These are phyloP conservation scores for Oenanthe melanoleuca DNA, from an alignment of 2,113 vertebrate genomes.

Conservation along the genomic window DNA sequence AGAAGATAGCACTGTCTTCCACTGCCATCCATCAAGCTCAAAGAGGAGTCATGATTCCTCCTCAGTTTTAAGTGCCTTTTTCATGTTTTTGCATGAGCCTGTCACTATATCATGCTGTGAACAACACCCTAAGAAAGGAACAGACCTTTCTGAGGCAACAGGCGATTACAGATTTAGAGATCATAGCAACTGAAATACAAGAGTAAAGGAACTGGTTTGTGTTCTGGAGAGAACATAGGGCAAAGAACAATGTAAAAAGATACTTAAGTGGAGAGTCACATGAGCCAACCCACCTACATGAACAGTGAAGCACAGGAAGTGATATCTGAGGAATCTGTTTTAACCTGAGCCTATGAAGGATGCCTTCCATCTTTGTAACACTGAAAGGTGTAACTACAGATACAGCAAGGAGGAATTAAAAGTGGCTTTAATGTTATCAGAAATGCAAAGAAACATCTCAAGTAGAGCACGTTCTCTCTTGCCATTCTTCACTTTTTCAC, in stretches of 20 bases:
- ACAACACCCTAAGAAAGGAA: background rate
- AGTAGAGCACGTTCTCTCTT: background rate
- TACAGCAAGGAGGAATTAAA: background rate
- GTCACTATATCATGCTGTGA: background rate
- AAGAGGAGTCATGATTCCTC: background rate
- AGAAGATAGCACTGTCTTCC: background rate
- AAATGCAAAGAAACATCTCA: background rate
- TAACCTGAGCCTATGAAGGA: background rate
- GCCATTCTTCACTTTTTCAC: background rate
- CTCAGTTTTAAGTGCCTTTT: background rate
- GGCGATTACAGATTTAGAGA: background rate
- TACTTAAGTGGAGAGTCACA: background rate
- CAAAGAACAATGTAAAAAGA: background rate
- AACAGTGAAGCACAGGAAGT: background rate
- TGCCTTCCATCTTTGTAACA: background rate
- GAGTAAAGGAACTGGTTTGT: background rate
- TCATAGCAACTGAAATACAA: background rate
- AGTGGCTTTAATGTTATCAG: background rate
- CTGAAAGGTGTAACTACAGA: background rate
- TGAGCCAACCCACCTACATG: background rate
- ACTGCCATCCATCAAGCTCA: background rate
- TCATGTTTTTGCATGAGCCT: background rate
- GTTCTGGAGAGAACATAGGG: background rate
- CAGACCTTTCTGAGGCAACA: background rate
- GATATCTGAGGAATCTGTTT: background rate